phyloP scores from a whole-genome alignment of 2,797 vertebrate species.

The Ibycter americanus region DNA sequence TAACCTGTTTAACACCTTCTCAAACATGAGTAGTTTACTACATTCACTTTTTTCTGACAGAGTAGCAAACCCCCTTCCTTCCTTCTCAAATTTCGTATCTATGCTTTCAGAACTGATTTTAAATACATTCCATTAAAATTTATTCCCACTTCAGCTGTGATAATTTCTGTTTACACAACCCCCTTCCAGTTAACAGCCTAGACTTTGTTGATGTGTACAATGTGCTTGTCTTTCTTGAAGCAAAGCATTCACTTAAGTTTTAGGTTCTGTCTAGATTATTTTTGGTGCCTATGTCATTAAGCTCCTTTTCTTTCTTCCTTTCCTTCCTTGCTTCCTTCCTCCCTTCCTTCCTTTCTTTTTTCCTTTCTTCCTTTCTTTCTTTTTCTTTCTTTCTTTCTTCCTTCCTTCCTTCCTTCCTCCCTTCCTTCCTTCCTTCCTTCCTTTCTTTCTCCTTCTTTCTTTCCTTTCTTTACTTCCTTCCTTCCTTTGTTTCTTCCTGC shows the following conservation, averaged over 20 bases:
- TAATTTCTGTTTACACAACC: background rate
- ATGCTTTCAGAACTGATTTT: background rate
- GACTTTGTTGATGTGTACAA: background rate
- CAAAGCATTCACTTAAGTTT: background rate
- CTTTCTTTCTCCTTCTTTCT: no score
- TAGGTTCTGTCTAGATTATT: background rate
- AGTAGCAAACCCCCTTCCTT: background rate
- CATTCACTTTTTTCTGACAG: background rate
- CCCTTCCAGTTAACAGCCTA: background rate
- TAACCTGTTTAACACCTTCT: background rate
- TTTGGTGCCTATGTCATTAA: background rate
- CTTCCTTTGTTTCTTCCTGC: no score
- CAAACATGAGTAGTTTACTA: background rate
- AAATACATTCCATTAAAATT: background rate
- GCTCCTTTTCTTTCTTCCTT: background rate
- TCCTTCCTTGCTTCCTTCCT: accelerated
- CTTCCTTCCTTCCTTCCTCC: no score
- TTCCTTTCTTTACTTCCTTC: no score
- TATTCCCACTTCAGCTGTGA: background rate
- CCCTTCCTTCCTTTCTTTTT: accelerated
- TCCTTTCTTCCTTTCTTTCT: no score
- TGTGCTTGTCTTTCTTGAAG: background rate
- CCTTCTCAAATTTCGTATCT: background rate
- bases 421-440: no score
- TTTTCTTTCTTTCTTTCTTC: no score